These are phyloP conservation scores for Philopotamus ludificatus DNA, from an alignment of 1,140 invertebrate genomes.

Conservation along the genomic window DNA sequence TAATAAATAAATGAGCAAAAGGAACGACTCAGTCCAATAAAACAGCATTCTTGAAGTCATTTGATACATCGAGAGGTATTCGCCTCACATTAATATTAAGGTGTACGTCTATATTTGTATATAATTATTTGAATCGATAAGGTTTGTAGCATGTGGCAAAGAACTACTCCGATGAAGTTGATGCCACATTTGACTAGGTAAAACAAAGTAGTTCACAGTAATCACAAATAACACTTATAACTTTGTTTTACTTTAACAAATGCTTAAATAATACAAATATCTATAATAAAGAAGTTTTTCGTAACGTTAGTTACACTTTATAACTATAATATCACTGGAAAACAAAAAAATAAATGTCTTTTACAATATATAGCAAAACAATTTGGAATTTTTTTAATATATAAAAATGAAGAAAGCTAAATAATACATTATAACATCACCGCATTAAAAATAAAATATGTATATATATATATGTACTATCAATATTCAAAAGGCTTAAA, in stretches of 20 bases:
- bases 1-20: constrained; percentile 41
- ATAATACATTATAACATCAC: constrained; percentile 41
- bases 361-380: constrained; percentile 42
- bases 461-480: constrained; percentile 40
- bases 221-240: constrained; percentile 39
- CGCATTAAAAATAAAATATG: constrained; percentile 40
- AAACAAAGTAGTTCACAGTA: constrained; percentile 39
- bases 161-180: neutral
- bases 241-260: constrained; percentile 38
- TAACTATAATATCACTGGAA: constrained; percentile 42
- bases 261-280: constrained; percentile 40
- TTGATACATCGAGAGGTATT: constrained; percentile 38
- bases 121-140: constrained; percentile 36
- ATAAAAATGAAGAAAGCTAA: constrained; percentile 39
- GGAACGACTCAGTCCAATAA: constrained; percentile 38
- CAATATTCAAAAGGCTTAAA: constrained; percentile 43
- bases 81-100: constrained; percentile 4
- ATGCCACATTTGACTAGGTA: constrained; percentile 39
- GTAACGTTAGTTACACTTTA: constrained; percentile 34
- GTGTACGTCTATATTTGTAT: constrained; percentile 4
- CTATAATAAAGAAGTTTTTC: constrained; percentile 35
- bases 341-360: constrained; percentile 43
- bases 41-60: constrained; percentile 42
- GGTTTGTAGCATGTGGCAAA: constrained; percentile 21
- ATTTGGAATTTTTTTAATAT: constrained; percentile 34